Evolutionary conservation across 2,113 vertebrate genomes (phyloP), one percentile per base, ranked within the genome.

Genomic region (Ailuropoda melanoleuca): DNA sequence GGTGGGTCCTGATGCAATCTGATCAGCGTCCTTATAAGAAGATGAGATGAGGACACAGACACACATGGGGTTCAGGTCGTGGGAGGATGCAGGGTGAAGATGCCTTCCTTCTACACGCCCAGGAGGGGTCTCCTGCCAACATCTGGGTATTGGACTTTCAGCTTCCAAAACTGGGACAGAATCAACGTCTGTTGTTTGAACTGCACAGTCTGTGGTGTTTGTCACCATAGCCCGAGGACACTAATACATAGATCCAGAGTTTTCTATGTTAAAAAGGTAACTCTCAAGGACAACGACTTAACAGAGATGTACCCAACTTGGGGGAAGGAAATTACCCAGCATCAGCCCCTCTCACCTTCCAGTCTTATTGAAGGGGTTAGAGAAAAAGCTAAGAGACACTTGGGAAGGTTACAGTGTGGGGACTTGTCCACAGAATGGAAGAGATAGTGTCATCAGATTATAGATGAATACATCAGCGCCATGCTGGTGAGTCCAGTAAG

Each of bases 51-150:
- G 55, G 55, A 58, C 55, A 48, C 21, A 34, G 68, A 17, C 8
- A 17, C 18, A 6, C 8, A 24, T 26, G 56, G 37, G 1, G 37
- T 8, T 4, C 14, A 1, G 0, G 12, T 8, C 18, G 2, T 5
- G 12, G 0, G 53, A 34, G 86, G 37, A 15, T 18, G 21, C 14
- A 5, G 43, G 15, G 43, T 18, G 26, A 18, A 74, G 74, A 15
- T 0, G 1, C 37, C 1, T 2, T 48, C 37, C 1, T 4, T 48
- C 12, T 2, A 29, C 24, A 17, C 1, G 1, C 14, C 43, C 74
- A 17, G 0, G 72, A 46, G 13, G 26, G 13, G 13, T 43, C 72
- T 46, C 72, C 39, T 17, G 72, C 43, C 72, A 39, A 17, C 72
- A 29, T 46, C 43, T 9, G 74, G 24, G 7, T 8, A 8, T 31